These are phyloP conservation scores for Alexandromys fortis DNA, from an alignment of 2,113 vertebrate species.

Conservation along the genomic window DNA sequence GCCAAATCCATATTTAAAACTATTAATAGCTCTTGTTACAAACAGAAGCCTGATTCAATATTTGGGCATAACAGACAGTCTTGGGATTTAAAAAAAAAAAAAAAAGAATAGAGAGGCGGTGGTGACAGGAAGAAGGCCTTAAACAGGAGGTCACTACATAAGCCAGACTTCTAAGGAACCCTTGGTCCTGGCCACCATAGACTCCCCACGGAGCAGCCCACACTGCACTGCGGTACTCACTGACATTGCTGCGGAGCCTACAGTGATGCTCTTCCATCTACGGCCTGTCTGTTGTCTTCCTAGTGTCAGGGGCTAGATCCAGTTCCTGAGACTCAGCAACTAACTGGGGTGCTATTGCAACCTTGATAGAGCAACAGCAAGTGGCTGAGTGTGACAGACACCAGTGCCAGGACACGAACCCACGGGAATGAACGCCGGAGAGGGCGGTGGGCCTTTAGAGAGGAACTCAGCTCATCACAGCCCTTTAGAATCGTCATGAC, in stretches of 20 bases:
- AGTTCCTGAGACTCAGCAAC: background rate
- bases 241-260: background rate
- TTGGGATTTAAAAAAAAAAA: slow-evolving; percentile 21
- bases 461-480: background rate
- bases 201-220: background rate
- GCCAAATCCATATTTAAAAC: slow-evolving; percentile 42
- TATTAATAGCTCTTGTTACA: background rate
- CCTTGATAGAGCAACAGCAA: background rate
- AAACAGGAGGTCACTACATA: too few species aligned
- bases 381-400: background rate
- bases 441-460: background rate
- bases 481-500: background rate
- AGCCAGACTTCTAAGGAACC: background rate
- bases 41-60: slow-evolving; percentile 6
- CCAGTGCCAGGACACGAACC: background rate
- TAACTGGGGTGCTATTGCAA: background rate
- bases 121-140: background rate
- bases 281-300: background rate
- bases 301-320: background rate
- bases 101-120: background rate
- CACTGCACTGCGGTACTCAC: background rate
- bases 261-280: background rate
- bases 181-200: background rate
- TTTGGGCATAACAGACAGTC: background rate
- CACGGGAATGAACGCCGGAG: background rate